A percentile compares a stretch with the other conserved stretches of the same genome.
phyloP scores from a whole-genome alignment of 2,797 vertebrate genomes.

The Novumbra hubbsi region DNA sequence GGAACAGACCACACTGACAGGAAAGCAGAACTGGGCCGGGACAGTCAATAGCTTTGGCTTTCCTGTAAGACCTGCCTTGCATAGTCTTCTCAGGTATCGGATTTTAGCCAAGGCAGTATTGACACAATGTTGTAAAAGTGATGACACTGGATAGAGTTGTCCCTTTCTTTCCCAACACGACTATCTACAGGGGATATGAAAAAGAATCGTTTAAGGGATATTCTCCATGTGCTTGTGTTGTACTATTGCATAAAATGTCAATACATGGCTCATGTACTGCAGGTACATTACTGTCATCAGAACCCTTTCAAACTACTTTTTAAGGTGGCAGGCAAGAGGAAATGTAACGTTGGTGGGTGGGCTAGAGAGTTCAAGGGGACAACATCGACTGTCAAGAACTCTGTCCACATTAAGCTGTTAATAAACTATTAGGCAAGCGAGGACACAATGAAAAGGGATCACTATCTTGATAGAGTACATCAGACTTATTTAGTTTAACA shows the following conservation, averaged over 20 bases:
- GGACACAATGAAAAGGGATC: no score
- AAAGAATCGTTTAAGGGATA: not conserved
- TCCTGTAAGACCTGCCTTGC: conserved; percentile 75
- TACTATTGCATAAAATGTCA: no score
- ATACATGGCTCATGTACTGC: no score
- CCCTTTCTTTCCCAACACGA: conserved; percentile 30
- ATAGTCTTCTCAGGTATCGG: conserved; percentile 68
- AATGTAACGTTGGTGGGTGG: no score
- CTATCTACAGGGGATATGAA: conserved; percentile 25
- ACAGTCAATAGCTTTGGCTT: conserved; percentile 70
- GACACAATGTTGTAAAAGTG: conserved; percentile 56
- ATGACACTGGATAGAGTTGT: conserved; percentile 63
- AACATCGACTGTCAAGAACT: no score
- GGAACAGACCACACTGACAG: conserved; percentile 65
- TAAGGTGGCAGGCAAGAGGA: no score
- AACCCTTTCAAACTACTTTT: not conserved
- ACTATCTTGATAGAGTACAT: no score
- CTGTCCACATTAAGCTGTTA: no score
- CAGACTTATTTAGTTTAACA: no score
- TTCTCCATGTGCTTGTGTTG: conserved; percentile 23
- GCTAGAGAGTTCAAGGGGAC: no score
- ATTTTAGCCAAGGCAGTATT: conserved; percentile 56
- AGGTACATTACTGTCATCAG: not conserved
- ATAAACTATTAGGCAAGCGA: no score
- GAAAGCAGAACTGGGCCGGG: conserved; percentile 58